Conservation (phyloP, 2,888 invertebrate genomes). For the Agriopis marginaria region DNA sequence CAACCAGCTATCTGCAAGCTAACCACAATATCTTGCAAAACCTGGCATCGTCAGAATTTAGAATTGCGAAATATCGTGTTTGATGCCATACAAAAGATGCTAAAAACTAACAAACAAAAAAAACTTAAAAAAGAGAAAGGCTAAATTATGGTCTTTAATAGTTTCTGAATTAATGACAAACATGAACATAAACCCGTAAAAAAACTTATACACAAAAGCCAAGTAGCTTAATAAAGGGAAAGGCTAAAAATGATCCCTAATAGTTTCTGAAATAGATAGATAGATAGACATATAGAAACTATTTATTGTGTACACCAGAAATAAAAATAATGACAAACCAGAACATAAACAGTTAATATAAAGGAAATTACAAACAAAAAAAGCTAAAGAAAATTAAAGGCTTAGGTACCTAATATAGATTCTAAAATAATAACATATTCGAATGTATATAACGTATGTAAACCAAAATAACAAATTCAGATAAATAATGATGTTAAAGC, state of each 20-base stretch:
- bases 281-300: too few species aligned
- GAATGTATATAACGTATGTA: neutral
- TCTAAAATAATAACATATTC: too few species aligned
- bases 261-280: neutral
- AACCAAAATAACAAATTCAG: neutral
- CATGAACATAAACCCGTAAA: neutral
- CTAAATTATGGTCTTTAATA: neutral
- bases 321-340: neutral
- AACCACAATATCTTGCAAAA: constrained; percentile 33
- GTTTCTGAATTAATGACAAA: neutral
- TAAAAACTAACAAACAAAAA: neutral
- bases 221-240: neutral
- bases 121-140: neutral
- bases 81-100: constrained; percentile 9
- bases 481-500: neutral
- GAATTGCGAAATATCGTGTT: constrained; percentile 18
- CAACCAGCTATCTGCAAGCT: constrained; percentile 18
- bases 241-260: neutral
- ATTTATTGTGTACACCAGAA: too few species aligned
- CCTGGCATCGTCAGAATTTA: constrained; percentile 12
- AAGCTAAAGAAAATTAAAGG: too few species aligned
- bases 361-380: too few species aligned
- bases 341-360: neutral
- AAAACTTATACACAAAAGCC: too few species aligned
- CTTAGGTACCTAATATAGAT: too few species aligned